Conservation (phyloP, 1,140 invertebrate genomes). For the roundworm (Caenorhabditis elegans) region WBcel235 BX284604.4:8977501-8978000, state of each 20-base stretch:
- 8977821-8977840: not conserved
- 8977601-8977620: not conserved
- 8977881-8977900: not conserved
- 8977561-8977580: no score
- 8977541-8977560: no score
- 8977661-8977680: no score
- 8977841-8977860: not conserved
- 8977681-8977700: not conserved
- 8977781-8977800: not conserved
- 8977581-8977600: no score
- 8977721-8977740: not conserved
- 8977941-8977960: no score
- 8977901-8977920: not conserved
- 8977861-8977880: not conserved
- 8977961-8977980: no score
- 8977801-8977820: not conserved
- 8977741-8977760: not conserved
- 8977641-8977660: no score
- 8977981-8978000: no score
- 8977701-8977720: not conserved
- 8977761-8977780: not conserved
- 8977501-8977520: constrained; percentile 43
- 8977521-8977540: not conserved
- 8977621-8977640: not conserved
- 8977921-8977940: no score